Evolutionary conservation across 2,888 invertebrate genomes (phyloP).

Genomic region (Tenthredo distinguenda): DNA sequence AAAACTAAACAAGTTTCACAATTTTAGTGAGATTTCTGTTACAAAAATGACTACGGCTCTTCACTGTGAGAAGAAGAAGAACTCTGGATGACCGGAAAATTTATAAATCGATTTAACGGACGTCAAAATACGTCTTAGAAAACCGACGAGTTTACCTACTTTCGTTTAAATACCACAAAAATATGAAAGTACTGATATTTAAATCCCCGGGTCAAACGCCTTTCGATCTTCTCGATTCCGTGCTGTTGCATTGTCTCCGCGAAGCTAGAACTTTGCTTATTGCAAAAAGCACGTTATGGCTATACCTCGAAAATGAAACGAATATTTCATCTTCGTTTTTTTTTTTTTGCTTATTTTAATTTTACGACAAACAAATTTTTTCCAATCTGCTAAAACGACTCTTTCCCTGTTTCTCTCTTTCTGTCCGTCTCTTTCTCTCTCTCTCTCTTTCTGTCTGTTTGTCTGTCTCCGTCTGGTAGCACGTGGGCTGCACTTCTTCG

Average conservation of each 20-base stretch:
- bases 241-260: not conserved
- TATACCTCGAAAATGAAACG: not conserved
- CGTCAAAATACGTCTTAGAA: not conserved
- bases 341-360: not conserved
- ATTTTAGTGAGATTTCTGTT: too few relatives aligned
- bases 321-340: not conserved
- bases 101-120: not conserved
- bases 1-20: too few relatives aligned
- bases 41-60: too few relatives aligned
- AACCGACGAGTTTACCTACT: not conserved
- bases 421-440: not conserved
- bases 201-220: not conserved
- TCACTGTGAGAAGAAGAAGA: too few relatives aligned
- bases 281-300: not conserved
- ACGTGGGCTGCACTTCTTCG: conserved; percentile 44
- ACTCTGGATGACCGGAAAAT: not conserved
- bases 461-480: conserved; percentile 23
- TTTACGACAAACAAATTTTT: not conserved
- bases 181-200: not conserved
- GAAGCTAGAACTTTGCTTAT: not conserved
- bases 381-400: not conserved
- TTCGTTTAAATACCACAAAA: not conserved
- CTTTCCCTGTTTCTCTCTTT: not conserved
- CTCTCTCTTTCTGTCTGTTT: not conserved
- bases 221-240: not conserved